Conservation (phyloP, 2,888 invertebrate species). For the Acrobasis consociella region DNA sequence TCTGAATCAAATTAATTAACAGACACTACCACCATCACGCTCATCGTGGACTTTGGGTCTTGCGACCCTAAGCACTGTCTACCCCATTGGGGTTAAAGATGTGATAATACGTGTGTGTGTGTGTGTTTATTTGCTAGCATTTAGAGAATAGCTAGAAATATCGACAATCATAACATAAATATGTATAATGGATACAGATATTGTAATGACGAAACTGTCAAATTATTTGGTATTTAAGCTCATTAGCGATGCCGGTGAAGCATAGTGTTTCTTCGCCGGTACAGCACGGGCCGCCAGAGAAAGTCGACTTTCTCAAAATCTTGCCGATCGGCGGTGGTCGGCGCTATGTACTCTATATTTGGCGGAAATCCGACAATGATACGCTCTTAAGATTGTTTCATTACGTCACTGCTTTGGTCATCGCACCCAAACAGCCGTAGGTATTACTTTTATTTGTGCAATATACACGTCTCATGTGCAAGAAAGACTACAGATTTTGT, state of each 20-base stretch:
- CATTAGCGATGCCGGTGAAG: conserved; percentile 5
- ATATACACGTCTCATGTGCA: no score
- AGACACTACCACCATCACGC: no score
- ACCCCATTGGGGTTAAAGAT: no score
- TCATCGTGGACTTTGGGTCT: no score
- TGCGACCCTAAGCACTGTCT: no score
- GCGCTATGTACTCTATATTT: conserved; percentile 38
- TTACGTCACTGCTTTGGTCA: conserved; percentile 5
- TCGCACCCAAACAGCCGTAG: not conserved
- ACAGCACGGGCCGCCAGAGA: conserved; percentile 45
- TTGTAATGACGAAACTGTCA: not conserved
- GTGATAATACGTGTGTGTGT: no score
- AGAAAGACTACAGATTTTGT: no score
- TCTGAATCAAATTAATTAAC: no score
- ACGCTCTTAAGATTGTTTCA: conserved; percentile 3
- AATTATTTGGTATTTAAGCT: conserved; percentile 2
- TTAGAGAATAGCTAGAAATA: no score
- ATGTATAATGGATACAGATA: no score
- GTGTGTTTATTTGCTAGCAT: no score
- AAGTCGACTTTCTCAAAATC: conserved; percentile 71
- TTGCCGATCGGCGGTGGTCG: conserved; percentile 44
- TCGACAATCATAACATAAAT: no score
- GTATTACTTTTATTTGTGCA: not conserved
- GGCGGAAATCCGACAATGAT: conserved; percentile 15
- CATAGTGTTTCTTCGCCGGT: conserved; percentile 13